phyloP scores from a whole-genome alignment of 2,113 vertebrate genomes.

The Laticauda laticaudata region DNA sequence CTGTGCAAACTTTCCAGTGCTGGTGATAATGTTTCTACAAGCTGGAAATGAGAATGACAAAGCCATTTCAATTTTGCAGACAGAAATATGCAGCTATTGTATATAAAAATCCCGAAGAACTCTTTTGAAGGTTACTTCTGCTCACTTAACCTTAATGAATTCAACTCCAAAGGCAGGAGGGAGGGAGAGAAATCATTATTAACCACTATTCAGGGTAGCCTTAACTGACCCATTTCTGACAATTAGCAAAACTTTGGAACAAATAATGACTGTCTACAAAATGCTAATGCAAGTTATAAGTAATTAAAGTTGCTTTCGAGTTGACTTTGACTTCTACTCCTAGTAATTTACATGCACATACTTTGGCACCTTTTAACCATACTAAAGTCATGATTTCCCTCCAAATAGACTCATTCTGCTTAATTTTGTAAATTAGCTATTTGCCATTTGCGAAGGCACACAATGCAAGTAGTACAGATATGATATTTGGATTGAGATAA shows the following conservation, averaged over 20 bases:
- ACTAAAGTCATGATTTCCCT: background rate
- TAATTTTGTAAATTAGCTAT: background rate
- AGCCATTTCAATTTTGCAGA: background rate
- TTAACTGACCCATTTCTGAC: background rate
- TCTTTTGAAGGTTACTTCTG: background rate
- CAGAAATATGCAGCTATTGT: background rate
- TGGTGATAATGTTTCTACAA: background rate
- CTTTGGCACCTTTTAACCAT: background rate
- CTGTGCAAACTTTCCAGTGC: background rate
- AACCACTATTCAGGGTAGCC: background rate
- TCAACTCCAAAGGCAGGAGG: background rate
- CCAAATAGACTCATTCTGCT: background rate
- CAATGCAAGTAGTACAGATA: background rate
- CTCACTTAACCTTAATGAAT: background rate
- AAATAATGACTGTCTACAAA: background rate
- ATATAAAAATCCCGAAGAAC: background rate
- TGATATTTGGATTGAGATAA: background rate
- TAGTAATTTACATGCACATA: background rate
- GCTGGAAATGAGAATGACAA: background rate
- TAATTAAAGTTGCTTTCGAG: background rate
- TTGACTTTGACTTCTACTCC: background rate
- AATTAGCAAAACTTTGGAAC: background rate
- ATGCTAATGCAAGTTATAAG: background rate
- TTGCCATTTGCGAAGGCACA: background rate
- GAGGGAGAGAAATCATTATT: background rate